A percentile compares a stretch with the other conserved stretches of the same genome.
Conservation (phyloP, 2,113 vertebrate species). For the Vombatus ursinus region DNA sequence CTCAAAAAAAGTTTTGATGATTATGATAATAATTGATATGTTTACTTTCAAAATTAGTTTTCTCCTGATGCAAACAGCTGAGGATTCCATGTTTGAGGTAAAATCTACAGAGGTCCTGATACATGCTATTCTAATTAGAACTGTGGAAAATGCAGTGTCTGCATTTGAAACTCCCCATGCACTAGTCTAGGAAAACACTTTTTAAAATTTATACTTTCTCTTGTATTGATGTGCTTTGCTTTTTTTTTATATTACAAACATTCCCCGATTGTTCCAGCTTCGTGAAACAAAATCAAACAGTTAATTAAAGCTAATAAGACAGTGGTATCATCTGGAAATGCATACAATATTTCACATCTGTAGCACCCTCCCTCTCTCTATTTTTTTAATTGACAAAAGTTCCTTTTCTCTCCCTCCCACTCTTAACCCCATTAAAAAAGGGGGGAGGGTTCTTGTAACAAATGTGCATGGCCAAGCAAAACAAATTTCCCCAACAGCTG, state of each 20-base stretch:
- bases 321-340: not conserved
- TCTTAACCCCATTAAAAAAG: not conserved
- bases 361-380: not conserved
- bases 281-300: not conserved
- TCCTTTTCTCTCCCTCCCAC: not conserved
- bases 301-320: not conserved
- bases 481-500: not conserved
- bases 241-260: not conserved
- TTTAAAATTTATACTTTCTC: not conserved
- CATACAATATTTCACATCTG: not conserved
- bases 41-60: not conserved
- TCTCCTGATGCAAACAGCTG: not conserved
- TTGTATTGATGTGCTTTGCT: not conserved
- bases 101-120: not conserved
- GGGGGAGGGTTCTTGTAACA: not conserved
- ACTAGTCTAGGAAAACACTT: not conserved
- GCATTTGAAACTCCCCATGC: no score
- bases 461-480: not conserved
- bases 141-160: not conserved
- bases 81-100: not conserved
- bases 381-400: not conserved
- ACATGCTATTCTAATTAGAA: not conserved
- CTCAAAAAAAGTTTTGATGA: not conserved
- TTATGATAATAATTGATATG: not conserved
- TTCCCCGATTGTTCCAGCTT: not conserved